A percentile compares a stretch with the other conserved stretches of the same genome.
Evolutionary conservation across 1,140 invertebrate genomes (phyloP).

Genomic region (Arion vulgaris): DNA sequence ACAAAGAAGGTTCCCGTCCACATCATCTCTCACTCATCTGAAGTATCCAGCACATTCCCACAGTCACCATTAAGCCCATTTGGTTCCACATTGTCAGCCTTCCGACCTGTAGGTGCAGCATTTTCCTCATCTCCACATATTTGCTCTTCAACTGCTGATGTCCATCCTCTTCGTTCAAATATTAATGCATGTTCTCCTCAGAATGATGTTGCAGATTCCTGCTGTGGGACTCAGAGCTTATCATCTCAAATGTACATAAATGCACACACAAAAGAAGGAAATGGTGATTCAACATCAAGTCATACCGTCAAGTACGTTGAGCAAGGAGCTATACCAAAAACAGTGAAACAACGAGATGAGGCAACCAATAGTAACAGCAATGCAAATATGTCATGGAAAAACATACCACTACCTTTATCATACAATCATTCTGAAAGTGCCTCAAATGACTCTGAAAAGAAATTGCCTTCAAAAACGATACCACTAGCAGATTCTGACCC

Average conservation of each 20-base stretch:
- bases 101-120: constrained; percentile 18
- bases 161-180: not conserved
- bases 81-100: constrained; percentile 23
- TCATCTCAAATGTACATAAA: not conserved
- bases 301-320: not conserved
- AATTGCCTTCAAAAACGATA: constrained; percentile 26
- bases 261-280: not conserved
- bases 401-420: constrained; percentile 26
- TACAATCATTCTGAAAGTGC: constrained; percentile 35
- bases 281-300: not conserved
- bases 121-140: not conserved
- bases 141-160: not conserved
- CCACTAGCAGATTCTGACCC: constrained; percentile 22
- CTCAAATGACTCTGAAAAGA: constrained; percentile 21
- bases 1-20: constrained; percentile 3
- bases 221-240: not conserved
- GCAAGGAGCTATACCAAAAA: constrained; percentile 30
- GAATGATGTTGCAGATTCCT: not conserved
- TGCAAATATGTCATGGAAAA: constrained; percentile 30
- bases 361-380: not conserved
- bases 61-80: not conserved
- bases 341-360: not conserved
- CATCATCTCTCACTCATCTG: constrained; percentile 2
- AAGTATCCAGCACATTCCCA: not conserved
- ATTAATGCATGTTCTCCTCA: not conserved